phyloP scores from a whole-genome alignment of 2,888 invertebrate genomes.

The Ischnus inquisitorius region DNA sequence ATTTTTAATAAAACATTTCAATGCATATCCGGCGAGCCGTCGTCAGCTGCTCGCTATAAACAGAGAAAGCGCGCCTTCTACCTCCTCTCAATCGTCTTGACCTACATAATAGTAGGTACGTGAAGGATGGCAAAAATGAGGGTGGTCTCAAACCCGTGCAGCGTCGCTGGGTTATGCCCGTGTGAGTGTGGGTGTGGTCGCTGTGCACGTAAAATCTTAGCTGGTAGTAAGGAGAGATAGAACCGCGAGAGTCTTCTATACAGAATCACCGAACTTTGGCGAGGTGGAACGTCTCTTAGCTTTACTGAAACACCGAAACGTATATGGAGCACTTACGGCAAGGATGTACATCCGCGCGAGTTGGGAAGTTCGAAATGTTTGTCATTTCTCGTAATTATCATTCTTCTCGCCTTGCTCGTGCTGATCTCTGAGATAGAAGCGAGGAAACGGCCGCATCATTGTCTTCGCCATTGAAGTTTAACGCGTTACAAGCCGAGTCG shows the following conservation, averaged over 20 bases:
- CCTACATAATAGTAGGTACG: constrained; percentile 63
- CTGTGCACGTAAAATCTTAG: constrained; percentile 33
- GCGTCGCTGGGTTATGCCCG: constrained; percentile 1
- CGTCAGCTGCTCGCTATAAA: constrained; percentile 28
- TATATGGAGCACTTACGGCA: neutral
- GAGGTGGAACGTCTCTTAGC: constrained; percentile 27
- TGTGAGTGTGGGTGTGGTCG: constrained; percentile 30
- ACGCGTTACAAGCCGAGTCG: neutral
- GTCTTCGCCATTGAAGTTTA: too few species aligned
- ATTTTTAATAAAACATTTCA: constrained; percentile 10
- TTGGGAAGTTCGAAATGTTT: neutral
- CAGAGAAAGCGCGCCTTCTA: constrained; percentile 22
- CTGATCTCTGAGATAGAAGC: too few species aligned
- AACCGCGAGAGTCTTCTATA: constrained; percentile 3
- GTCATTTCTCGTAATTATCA: neutral
- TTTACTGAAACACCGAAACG: neutral
- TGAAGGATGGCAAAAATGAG: constrained; percentile 45
- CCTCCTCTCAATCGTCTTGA: constrained; percentile 67
- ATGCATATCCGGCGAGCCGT: constrained; percentile 18
- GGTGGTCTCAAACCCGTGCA: constrained; percentile 20
- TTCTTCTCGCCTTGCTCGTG: too few species aligned
- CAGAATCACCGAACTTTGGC: constrained; percentile 9
- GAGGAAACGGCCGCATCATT: too few species aligned
- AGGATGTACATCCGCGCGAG: neutral
- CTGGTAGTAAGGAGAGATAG: neutral